Conservation (phyloP, 2,797 vertebrate genomes). For the Decapterus maruadsi region DNA sequence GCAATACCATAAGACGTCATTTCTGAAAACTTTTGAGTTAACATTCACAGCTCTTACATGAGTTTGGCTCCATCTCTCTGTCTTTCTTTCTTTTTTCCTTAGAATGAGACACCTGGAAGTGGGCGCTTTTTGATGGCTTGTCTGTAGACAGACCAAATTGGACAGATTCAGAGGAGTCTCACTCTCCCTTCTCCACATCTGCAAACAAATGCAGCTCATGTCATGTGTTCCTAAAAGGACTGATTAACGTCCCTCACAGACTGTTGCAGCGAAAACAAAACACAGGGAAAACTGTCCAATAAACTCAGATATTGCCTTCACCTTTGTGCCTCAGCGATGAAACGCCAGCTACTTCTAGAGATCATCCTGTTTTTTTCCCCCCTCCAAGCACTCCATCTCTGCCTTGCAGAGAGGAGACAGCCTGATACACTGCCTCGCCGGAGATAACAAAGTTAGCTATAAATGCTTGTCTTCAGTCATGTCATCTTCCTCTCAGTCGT, state of each 20-base stretch:
- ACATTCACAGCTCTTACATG: conserved; percentile 24
- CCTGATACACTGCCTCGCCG: conserved; percentile 35
- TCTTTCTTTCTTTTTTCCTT: too few relatives aligned
- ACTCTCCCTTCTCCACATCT: conserved; percentile 29
- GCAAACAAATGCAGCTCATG: conserved; percentile 44
- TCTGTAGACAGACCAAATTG: conserved; percentile 53
- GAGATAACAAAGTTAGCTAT: conserved; percentile 65
- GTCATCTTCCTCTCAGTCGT: conserved; percentile 38
- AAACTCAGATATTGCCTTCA: conserved; percentile 53
- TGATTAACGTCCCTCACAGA: conserved; percentile 56
- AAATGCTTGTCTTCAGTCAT: conserved; percentile 60
- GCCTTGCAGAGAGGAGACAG: conserved; percentile 31
- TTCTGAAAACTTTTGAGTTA: conserved; percentile 33
- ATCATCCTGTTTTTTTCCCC: conserved; percentile 18
- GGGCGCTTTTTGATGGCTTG: conserved; percentile 39
- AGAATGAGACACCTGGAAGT: conserved; percentile 41
- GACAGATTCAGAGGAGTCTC: conserved; percentile 45
- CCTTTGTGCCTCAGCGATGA: conserved; percentile 40
- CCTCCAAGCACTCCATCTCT: conserved; percentile 27
- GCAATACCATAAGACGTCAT: conserved; percentile 11
- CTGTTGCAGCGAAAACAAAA: conserved; percentile 31
- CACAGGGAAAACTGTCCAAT: conserved; percentile 44
- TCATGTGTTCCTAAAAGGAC: conserved; percentile 56
- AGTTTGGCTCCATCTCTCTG: background rate
- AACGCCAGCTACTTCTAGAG: conserved; percentile 37